Evolutionary conservation across 2,113 vertebrate genomes (phyloP).

Genomic region (Actenoides hombroni): DNA sequence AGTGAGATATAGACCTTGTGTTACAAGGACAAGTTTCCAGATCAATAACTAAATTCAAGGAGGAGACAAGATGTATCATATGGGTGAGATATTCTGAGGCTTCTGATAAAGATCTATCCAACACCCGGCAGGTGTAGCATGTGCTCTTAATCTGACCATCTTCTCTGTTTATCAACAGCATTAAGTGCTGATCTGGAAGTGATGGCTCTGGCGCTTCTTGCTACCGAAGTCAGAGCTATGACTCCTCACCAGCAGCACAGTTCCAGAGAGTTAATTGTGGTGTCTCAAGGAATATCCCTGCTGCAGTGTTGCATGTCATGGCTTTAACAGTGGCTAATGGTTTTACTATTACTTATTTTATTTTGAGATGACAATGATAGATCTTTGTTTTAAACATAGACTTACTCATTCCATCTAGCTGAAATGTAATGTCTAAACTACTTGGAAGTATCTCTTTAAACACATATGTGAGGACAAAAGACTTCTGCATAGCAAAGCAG

Average conservation of each 20-base stretch:
- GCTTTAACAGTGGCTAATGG: background rate
- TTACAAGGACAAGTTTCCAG: background rate
- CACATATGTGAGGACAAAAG: background rate
- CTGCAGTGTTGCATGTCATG: background rate
- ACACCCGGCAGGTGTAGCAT: rapidly evolving
- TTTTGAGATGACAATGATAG: slow-evolving; percentile 48
- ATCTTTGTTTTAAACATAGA: slow-evolving; percentile 57
- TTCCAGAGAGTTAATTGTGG: background rate
- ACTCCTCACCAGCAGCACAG: background rate
- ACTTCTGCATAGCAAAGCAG: background rate
- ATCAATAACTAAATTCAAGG: background rate
- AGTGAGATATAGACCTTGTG: background rate
- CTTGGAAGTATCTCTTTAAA: background rate
- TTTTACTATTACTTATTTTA: slow-evolving; percentile 50
- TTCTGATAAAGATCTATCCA: background rate
- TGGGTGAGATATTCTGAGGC: background rate
- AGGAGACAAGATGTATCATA: background rate
- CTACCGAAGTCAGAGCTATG: background rate
- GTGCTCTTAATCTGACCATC: background rate
- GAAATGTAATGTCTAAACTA: background rate
- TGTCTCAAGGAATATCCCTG: background rate
- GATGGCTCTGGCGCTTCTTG: background rate
- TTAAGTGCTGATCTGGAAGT: background rate
- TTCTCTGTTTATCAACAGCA: background rate
- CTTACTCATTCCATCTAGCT: background rate